Evolutionary conservation across 2,888 invertebrate genomes (phyloP), one percentile per base, ranked within the genome.

Genomic region (Orthosia gothica): DNA sequence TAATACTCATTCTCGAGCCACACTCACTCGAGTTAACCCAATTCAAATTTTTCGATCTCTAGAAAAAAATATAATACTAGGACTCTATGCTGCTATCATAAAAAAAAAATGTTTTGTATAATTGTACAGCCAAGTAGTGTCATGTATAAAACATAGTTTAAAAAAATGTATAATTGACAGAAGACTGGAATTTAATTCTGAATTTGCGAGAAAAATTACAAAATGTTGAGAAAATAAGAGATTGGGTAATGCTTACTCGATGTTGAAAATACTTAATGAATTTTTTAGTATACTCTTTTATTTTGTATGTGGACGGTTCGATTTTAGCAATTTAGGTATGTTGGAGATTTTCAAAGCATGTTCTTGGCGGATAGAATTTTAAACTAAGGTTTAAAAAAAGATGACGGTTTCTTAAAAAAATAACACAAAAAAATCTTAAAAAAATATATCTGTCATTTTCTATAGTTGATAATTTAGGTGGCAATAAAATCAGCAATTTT

Each of bases 11-110:
- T 15, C 57, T 79, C 63, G 81, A 61, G 7, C 45, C 20, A 23
- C 47, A 16, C 52, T 40, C 57, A 77, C 79, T 82, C 75, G 76
- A 75, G 79, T 77, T 73, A 20, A 66, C 65, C 62, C n/a, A 59
- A 66, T 70, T 73, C 84, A 86, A 69, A 50, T 32, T 40, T 79
- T 77, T 66, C 63, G 86, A 88, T 86, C 86, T 86, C 87, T 86
- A 82, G 82, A 79, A 66, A 72, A 71, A 72, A 59, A 40, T 54
- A 50, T 70, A 12, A 23, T 20, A 61, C 50, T 86, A 81, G 49
- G 74, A 68, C 50, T 70, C 61, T 68, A 76, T 76, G 40, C 70
- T 82, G 59, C 74, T 63, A 82, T 71, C 74, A 71, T 82, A 57
- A 50, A 63, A 77, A n/a, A 74, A 65, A 64, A 81, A 61, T 49